Conservation (phyloP, 2,888 invertebrate species). For the Antheraea assamensis region DNA sequence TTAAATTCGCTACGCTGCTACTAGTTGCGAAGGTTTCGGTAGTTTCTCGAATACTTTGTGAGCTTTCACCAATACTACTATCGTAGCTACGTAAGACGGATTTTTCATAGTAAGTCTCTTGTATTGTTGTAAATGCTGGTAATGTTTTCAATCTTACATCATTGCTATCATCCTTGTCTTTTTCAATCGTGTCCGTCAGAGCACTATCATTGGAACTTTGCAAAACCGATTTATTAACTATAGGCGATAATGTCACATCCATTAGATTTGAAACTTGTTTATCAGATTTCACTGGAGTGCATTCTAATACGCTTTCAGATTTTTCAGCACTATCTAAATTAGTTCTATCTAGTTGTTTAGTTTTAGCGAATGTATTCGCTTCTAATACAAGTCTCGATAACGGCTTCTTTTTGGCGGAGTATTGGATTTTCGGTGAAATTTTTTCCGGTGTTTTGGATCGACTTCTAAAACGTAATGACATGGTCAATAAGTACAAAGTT, state of each 20-base stretch:
- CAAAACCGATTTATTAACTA: constrained; percentile 67
- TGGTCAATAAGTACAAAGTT: not conserved
- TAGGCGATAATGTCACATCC: constrained; percentile 72
- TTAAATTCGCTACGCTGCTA: constrained; percentile 35
- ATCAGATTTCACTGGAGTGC: constrained; percentile 66
- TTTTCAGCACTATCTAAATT: constrained; percentile 46
- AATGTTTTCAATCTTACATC: constrained; percentile 44
- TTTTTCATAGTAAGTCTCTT: constrained; percentile 56
- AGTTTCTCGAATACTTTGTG: constrained; percentile 43
- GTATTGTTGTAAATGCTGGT: constrained; percentile 58
- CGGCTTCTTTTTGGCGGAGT: constrained; percentile 58
- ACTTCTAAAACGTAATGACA: constrained; percentile 51
- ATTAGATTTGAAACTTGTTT: constrained; percentile 56
- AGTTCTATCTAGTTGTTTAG: constrained; percentile 53
- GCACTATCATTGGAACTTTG: constrained; percentile 61
- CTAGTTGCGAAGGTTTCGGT: constrained; percentile 30
- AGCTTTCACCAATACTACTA: constrained; percentile 55
- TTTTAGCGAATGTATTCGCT: constrained; percentile 70
- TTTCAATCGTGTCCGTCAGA: constrained; percentile 45
- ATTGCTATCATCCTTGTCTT: constrained; percentile 46
- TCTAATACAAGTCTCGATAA: constrained; percentile 71
- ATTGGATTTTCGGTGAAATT: constrained; percentile 61
- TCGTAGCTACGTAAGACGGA: constrained; percentile 66
- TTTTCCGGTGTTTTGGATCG: constrained; percentile 75
- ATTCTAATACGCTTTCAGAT: constrained; percentile 52